Evolutionary conservation across 2,113 vertebrate genomes (phyloP), one percentile per base, ranked within the genome.

Genomic region (Balaeniceps rex): DNA sequence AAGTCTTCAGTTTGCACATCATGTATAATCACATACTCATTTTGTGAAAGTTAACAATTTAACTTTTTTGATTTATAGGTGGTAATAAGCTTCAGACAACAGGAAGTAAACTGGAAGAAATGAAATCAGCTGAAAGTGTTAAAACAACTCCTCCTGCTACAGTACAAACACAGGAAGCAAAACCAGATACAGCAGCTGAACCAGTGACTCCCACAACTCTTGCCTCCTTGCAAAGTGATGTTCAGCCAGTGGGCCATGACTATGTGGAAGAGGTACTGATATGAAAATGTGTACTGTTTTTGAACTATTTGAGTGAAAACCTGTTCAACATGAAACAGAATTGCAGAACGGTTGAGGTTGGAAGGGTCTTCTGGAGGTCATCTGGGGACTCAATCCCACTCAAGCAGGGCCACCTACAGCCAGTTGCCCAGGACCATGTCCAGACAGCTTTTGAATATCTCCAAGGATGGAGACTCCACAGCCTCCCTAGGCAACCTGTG

Each of bases 231-330:
- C 99, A 99, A 97, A 99, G 98, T 78, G 99, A 99, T n/a, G 99
- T 99, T 34, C 99, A 99, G 74, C 99, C 99, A 34, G 99, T 99
- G 9, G 99, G 99, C 33, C 99, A 99, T 83, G 99, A 99, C 94
- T 99, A 99, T 89, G 99, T 99, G 51, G 99, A 99, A 70, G 99
- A 99, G 98, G 99, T 99, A 98, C n/a, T 96, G 57, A 81, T 93
- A 55, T 74, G 22, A 87, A 94, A 92, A 61, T 23, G 4, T 51
- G 2, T 15, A 51, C 10, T 88, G 19, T 74, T 75, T 75, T 80
- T 58, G 17, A 40, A 40, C 33, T 51, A 8, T 61, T 81, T 28
- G 22, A 25, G 26, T 75, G 38, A 87, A 89, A 81, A 68, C 9
- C 16, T 72, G 9, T 57, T 79, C 51, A 63, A 16, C 2, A 1